Evolutionary conservation across 2,888 invertebrate genomes (phyloP), one percentile per base, ranked within the genome.

Genomic region (Cataglyphis rosenhaueri): DNA sequence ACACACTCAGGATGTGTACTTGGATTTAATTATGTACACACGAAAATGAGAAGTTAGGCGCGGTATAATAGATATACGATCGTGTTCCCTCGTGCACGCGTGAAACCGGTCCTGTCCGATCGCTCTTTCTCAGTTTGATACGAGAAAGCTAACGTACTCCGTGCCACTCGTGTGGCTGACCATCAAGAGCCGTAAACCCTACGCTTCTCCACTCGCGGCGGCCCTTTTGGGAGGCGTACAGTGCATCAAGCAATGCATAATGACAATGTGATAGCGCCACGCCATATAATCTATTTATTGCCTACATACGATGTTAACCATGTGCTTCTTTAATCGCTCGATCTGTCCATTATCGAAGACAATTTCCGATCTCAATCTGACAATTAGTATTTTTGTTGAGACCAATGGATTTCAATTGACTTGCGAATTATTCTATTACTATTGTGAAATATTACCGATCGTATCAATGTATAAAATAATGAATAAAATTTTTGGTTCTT

Each of bases 51-150:
- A 35, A 70, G 35, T 79, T 35, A 44, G 18, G 15, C 21, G 21
- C 21, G 68, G 25, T 12, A 32, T n/a, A 52, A n/a, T 29, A 55
- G 44, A 68, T 48, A 55, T 32, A 44, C n/a, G 73, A 38, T 76
- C 66, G 64, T 59, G 66, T 75, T 48, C 48, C 55, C 71, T 71
- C 65, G 68, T 64, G 57, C 68, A 83, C 79, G 83, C 81, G 81
- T 81, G 68, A 61, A 89, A 89, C 89, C 89, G 90, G 89, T 89
- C 88, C 81, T 55, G 64, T 81, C 70, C 84, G 87, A 85, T 78
- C 88, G 81, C 82, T 83, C 82, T 88, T 89, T 88, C 90, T 88
- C 88, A 86, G 85, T 88, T 85, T 85, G 74, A 75, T 65, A 73
- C 71, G 78, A 84, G 83, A 59, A 65, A 64, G 52, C 82, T 81